Evolutionary conservation across 1,140 invertebrate species (phyloP).

Genomic region (Drosophila baimaii): DNA sequence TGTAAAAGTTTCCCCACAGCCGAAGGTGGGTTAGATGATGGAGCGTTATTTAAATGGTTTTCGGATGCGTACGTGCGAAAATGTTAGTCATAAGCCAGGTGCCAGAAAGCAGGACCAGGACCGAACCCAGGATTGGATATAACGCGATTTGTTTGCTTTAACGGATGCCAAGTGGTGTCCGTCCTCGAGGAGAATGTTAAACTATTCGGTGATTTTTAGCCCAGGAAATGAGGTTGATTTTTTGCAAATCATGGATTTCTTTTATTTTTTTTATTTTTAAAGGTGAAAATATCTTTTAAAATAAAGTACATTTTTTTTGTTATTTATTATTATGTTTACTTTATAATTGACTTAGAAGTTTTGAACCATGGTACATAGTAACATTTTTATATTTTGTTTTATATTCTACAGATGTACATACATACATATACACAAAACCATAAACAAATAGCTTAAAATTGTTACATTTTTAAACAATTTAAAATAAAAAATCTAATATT

Average conservation of each 20-base stretch:
- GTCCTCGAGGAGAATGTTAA: background rate
- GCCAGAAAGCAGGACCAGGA: conserved; percentile 3
- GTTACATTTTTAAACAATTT: too few relatives aligned
- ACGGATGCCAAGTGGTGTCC: background rate
- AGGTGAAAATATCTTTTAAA: background rate
- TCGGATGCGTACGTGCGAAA: conserved; percentile 77
- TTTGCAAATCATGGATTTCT: background rate
- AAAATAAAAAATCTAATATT: background rate
- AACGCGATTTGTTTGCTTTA: conserved; percentile 41
- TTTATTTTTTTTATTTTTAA: background rate
- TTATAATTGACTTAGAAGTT: too few relatives aligned
- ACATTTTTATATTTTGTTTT: too few relatives aligned
- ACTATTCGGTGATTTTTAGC: background rate
- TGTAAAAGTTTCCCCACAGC: conserved; percentile 60
- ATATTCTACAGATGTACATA: too few relatives aligned
- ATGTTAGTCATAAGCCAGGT: conserved; percentile 64
- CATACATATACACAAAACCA: too few relatives aligned
- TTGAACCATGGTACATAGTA: too few relatives aligned
- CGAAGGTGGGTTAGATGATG: conserved; percentile 58
- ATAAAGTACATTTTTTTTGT: too few relatives aligned
- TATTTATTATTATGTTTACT: too few relatives aligned
- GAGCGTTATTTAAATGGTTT: conserved; percentile 80
- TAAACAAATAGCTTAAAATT: too few relatives aligned
- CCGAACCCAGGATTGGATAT: conserved; percentile 1
- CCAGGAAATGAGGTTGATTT: background rate